Evolutionary conservation across 2,113 vertebrate species (phyloP), one percentile per base, ranked within the genome.

Genomic region (Phyllopteryx taeniolatus): DNA sequence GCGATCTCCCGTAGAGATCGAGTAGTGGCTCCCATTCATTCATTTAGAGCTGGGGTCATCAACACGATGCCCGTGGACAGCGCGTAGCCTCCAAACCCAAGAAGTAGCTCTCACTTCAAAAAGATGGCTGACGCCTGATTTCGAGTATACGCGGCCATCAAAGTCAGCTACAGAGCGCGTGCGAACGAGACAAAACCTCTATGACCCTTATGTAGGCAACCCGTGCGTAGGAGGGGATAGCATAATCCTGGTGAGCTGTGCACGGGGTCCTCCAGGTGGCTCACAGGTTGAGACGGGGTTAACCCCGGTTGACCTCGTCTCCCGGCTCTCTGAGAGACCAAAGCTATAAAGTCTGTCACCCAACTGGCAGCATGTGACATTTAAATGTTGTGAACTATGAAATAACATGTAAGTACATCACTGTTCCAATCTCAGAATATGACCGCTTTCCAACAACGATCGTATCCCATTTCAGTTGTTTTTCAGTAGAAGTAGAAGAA

Each of bases 261-360:
- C 5, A 51, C 68, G 61, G 72, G 73, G 74, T 79, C 88, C 81
- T 88, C 81, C 86, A 90, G 88, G 86, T 87, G 86, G 87, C 79
- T 77, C 33, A 72, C 14, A 68, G 75, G 88, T 88, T 85, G 79
- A 82, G 79, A 59, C 74, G 51, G 82, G 74, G 82, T 89, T 88
- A 90, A 92, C 89, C 90, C 86, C 73, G 71, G 74, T 79, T 90
- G 85, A 91, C 86, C 86, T 78, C 85, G n/a, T 31, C 44, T 66
- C 43, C 12, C 20, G 15, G 64, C 44, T 66, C 13, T 66, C 43
- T 31, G 35, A 64, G 10, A 22, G 20, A 46, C 20, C 3, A n/a
- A 44, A 46, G 43, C 44, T 14, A 47, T 17, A 66, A 65, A 72
- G 77, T 72, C 70, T 83, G 68, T 82, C 75, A 68, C 76, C 74